A percentile compares a stretch with the other conserved stretches of the same genome.
These are phyloP conservation scores for Pristionchus entomophagus DNA, from an alignment of 2,888 invertebrate genomes.

Conservation along the genomic window DNA sequence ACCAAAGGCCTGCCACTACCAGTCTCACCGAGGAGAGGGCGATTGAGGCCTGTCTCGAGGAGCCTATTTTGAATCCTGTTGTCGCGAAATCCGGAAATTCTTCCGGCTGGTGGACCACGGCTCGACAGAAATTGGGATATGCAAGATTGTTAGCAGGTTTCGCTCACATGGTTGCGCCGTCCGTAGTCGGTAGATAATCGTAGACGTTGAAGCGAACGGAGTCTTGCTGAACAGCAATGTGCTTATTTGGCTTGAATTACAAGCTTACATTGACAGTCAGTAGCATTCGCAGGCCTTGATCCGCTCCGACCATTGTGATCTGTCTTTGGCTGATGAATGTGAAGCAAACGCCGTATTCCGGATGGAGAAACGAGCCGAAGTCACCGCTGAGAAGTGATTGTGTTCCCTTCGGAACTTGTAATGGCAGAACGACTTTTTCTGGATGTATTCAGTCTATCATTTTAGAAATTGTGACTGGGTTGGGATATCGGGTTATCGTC, in stretches of 20 bases:
- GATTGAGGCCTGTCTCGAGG: background rate
- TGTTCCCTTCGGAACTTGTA: too few relatives aligned
- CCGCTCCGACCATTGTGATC: background rate
- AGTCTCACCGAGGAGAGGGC: background rate
- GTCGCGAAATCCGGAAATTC: background rate
- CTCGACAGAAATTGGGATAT: background rate
- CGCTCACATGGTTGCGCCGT: background rate
- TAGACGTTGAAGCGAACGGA: background rate
- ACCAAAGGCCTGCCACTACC: too few relatives aligned
- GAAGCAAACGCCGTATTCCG: conserved; percentile 16
- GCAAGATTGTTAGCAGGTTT: background rate
- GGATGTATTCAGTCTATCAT: too few relatives aligned
- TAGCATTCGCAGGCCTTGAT: background rate
- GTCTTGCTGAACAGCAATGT: too few relatives aligned
- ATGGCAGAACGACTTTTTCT: too few relatives aligned
- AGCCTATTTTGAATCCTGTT: background rate
- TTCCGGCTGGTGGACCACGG: background rate
- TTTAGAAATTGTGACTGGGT: too few relatives aligned
- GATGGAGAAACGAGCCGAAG: conserved; percentile 1
- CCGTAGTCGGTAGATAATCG: conserved; percentile 18
- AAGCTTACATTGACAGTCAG: background rate
- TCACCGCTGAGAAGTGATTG: background rate
- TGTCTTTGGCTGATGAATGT: background rate
- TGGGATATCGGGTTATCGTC: too few relatives aligned
- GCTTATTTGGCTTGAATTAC: too few relatives aligned